Conservation (phyloP, 2,797 vertebrate species). For the Brachyalestes nurse region DNA sequence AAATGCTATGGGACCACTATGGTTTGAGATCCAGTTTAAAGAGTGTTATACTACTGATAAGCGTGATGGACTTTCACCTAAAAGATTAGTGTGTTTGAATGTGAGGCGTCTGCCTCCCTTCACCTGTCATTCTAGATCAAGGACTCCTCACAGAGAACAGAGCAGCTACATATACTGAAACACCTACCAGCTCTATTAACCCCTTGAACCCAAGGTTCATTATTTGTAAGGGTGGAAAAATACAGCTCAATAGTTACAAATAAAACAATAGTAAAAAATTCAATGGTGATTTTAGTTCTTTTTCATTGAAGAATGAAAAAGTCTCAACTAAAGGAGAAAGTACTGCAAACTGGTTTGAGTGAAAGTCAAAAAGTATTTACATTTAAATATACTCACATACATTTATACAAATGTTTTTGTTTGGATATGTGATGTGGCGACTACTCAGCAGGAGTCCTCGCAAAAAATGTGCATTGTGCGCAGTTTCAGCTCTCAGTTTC, state of each 20-base stretch:
- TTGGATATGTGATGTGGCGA: neutral
- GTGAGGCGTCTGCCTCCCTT: slow-evolving; percentile 38
- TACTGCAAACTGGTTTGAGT: too few species aligned
- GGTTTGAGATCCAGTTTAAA: slow-evolving; percentile 56
- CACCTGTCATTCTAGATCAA: slow-evolving; percentile 19
- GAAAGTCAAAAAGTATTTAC: neutral
- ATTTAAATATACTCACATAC: neutral
- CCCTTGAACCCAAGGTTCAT: neutral
- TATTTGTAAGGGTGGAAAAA: neutral
- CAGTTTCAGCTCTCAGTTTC: neutral
- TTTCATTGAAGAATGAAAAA: too few species aligned
- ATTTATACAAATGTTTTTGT: neutral
- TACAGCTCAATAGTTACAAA: neutral
- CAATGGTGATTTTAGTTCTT: too few species aligned
- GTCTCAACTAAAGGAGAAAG: too few species aligned
- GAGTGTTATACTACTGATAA: slow-evolving; percentile 62
- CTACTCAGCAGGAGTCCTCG: neutral
- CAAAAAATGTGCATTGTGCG: neutral
- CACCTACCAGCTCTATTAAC: neutral
- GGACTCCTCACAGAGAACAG: neutral
- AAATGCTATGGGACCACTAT: slow-evolving; percentile 4
- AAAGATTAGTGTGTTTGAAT: slow-evolving; percentile 59
- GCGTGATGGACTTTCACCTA: slow-evolving; percentile 73
- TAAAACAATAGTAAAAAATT: too few species aligned
- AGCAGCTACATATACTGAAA: neutral